These are phyloP conservation scores for Sisor rabdophorus DNA, from an alignment of 2,113 vertebrate genomes.

Conservation along the genomic window DNA sequence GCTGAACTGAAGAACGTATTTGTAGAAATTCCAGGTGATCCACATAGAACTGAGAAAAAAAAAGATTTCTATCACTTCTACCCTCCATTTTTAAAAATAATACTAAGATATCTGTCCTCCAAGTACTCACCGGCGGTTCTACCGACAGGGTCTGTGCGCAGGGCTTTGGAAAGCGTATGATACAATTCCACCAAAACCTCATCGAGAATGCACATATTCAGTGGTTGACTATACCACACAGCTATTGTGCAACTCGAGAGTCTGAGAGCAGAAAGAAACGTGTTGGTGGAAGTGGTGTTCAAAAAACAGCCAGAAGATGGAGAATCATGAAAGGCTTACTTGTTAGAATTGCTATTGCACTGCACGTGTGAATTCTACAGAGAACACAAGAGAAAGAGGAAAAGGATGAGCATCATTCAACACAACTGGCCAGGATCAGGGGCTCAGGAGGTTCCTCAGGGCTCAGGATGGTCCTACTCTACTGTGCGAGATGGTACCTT, in stretches of 20 bases:
- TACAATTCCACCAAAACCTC: slow-evolving; percentile 31
- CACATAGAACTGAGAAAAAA: slow-evolving; percentile 50
- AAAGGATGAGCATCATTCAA: neutral
- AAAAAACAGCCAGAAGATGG: neutral
- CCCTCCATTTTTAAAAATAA: too few relatives aligned
- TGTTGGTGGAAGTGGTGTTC: neutral
- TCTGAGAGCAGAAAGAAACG: slow-evolving; percentile 33
- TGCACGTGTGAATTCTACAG: slow-evolving; percentile 53
- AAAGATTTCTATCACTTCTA: neutral
- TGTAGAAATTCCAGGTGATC: slow-evolving; percentile 22
- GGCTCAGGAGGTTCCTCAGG: too few relatives aligned
- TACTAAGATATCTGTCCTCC: neutral
- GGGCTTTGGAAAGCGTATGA: neutral
- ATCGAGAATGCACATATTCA: slow-evolving; percentile 49
- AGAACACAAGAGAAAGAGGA: neutral
- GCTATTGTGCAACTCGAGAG: slow-evolving; percentile 61
- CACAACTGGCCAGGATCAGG: too few relatives aligned
- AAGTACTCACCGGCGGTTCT: slow-evolving; percentile 56
- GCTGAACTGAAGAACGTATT: slow-evolving; percentile 46
- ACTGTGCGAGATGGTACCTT: too few relatives aligned
- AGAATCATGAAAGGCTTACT: slow-evolving; percentile 43
- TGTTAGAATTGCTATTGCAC: slow-evolving; percentile 47
- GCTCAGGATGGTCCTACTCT: too few relatives aligned
- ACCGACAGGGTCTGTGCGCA: slow-evolving; percentile 5
- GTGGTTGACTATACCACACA: slow-evolving; percentile 49